These are phyloP conservation scores for Esox masquinongy DNA, from an alignment of 2,797 vertebrate species.

Conservation along the genomic window DNA sequence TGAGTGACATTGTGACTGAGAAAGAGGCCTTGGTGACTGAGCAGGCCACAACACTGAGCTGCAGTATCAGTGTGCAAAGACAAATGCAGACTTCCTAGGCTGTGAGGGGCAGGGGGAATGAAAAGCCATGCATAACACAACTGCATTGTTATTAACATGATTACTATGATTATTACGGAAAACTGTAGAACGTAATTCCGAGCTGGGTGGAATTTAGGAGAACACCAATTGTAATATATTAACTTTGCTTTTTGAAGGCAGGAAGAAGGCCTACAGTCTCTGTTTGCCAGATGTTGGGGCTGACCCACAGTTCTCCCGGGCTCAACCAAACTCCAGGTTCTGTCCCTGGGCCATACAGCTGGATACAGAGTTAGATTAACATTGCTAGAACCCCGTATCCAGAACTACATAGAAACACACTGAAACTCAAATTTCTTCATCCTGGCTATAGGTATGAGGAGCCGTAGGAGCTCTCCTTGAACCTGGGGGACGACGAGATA, in stretches of 20 bases:
- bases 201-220: no score
- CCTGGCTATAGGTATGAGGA: no score
- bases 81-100: slow-evolving; percentile 20
- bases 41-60: slow-evolving; percentile 15
- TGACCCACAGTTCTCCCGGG: background rate
- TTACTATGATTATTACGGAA: background rate
- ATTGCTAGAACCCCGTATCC: background rate
- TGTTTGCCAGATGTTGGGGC: background rate
- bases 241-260: no score
- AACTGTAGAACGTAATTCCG: no score
- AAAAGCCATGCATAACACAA: slow-evolving; percentile 18
- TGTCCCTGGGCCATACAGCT: background rate
- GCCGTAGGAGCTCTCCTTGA: no score
- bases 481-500: no score
- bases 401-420: background rate
- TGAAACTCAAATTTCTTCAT: no score
- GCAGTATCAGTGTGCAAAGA: slow-evolving; percentile 10
- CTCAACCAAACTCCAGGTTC: background rate
- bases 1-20: background rate
- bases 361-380: background rate
- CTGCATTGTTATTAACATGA: background rate
- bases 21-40: slow-evolving; percentile 1
- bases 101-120: background rate
- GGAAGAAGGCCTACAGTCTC: background rate
- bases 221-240: no score